Evolutionary conservation across 2,797 vertebrate genomes (phyloP).

Genomic region (Thunnus albacares): DNA sequence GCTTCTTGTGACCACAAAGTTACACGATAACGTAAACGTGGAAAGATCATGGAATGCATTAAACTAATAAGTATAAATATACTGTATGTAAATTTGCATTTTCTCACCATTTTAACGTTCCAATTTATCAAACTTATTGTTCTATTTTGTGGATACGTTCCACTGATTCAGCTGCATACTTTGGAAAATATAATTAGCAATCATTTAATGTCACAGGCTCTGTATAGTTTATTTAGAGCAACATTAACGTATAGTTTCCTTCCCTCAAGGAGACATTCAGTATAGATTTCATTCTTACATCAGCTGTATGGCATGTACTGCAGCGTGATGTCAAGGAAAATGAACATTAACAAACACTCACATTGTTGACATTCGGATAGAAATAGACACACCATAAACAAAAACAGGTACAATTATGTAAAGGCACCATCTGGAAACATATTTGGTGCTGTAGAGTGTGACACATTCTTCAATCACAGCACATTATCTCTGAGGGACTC

Average conservation of each 20-base stretch:
- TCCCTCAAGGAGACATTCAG: slow-evolving; percentile 9
- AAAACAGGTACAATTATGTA: slow-evolving; percentile 21
- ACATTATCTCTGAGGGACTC: too few species aligned
- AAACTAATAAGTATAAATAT: too few species aligned
- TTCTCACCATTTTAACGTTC: too few species aligned
- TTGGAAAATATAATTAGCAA: neutral
- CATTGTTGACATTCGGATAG: slow-evolving; percentile 17
- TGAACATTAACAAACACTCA: slow-evolving; percentile 29
- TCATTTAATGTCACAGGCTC: neutral
- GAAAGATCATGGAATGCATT: too few species aligned
- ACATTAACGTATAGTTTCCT: neutral
- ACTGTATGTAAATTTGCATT: too few species aligned
- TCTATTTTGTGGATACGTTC: neutral
- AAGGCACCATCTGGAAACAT: slow-evolving; percentile 43
- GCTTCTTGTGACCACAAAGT: neutral
- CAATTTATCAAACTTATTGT: neutral
- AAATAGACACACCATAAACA: slow-evolving; percentile 34
- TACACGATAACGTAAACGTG: too few species aligned
- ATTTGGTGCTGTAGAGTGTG: neutral
- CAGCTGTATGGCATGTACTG: neutral
- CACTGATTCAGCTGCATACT: neutral
- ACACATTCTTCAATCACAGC: neutral
- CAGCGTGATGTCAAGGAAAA: slow-evolving; percentile 17
- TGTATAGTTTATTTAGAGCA: neutral
- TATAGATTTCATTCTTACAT: neutral